Evolutionary conservation across 1,140 invertebrate species (phyloP), one percentile per base, ranked within the genome.

Genomic region (Drosophila burlai): DNA sequence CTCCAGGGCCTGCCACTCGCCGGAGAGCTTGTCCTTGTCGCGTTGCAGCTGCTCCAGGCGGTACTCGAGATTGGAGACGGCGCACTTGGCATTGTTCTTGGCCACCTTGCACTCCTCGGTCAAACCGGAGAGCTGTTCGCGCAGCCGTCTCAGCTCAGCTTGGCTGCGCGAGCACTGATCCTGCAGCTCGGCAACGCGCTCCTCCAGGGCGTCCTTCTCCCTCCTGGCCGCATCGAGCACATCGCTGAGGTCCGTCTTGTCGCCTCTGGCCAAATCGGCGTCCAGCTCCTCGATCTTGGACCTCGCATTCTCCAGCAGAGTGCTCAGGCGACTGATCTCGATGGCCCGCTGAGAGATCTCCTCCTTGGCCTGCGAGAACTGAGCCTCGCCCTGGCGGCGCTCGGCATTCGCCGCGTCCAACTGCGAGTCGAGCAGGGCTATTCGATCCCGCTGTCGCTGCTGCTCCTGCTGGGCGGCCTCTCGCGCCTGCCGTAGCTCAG

Each of bases 101-200:
- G 95, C 95, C 40, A 96, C 97, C 93, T 96, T 96, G 63, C 95
- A 95, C 90, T 98, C 97, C 86, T 98, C 97, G 85, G 97, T 96
- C 42, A 97, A 92, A 24, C 95, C 94, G 16, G 95, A 94, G 2
- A 97, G 94, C 84, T 96, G 95, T 82, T 97, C 96, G 85, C 95
- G 95, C 13, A 97, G 92, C 54, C 96, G 95, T 52, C 95, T 95
- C 13, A 96, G 94, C 93, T 98, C 97, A 67, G 96, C 96, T 86
- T 97, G 96, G 55, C 95, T 95, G 34, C 96, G 94, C 59, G 96
- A 95, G 13, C 97, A 94, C 67, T 97, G 95, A 92, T 97, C 97
- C 75, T 97, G 96, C 29, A 97, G 93, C 40, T 95, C 94, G 34
- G 95, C 95, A n/a, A 95, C 95, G 69, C 96, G 95, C 61, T 94